Evolutionary conservation across 2,888 invertebrate genomes (phyloP), one percentile per base, ranked within the genome.

Genomic region (Pyrgus malvae): DNA sequence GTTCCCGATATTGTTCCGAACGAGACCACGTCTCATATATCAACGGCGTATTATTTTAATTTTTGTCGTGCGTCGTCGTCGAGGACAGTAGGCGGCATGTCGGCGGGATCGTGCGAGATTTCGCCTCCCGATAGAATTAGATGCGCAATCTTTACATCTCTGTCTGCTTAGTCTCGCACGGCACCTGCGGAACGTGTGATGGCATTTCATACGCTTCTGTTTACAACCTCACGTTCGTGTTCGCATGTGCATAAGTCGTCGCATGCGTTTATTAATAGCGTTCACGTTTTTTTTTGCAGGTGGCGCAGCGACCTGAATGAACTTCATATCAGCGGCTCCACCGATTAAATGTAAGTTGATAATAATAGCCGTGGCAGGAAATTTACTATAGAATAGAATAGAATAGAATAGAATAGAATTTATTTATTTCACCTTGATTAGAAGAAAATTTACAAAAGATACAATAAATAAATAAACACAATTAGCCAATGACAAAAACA

Each of bases 291-390:
- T 64, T 80, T 74, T 82, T 79, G 59, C 80, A 87, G 88, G 86
- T 80, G 76, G 77, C 75, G 70, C 77, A 68, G 65, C 76, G 75
- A 83, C 76, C 82, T 87, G 84, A 81, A 87, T 87, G 83, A 76
- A 73, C 76, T 76, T 80, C 72, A 72, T 76, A 73, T 79, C 78
- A 69, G 71, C 76, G 73, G 72, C 75, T 74, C 79, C 80, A 74
- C 80, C 75, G 72, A 79, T 76, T 89, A 83, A 86, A 82, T 72
- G 88, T 89, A 74, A 88, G 87, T 79, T 65, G 64, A 64, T 62
- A 66, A 51, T 59, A 27, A 48, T 37, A 16, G 19, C 12, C 7
- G 8, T 21, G 21, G 23, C 12, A 45, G 21, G 14, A 45, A 23
- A 45, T 45, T 21, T 23, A 29, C n/a, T n/a, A n/a, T n/a, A n/a